Percentiles rank a stretch among this genome's conserved stretches.
phyloP scores from a whole-genome alignment of 2,888 invertebrate species.

The Cataglyphis cursor region DNA sequence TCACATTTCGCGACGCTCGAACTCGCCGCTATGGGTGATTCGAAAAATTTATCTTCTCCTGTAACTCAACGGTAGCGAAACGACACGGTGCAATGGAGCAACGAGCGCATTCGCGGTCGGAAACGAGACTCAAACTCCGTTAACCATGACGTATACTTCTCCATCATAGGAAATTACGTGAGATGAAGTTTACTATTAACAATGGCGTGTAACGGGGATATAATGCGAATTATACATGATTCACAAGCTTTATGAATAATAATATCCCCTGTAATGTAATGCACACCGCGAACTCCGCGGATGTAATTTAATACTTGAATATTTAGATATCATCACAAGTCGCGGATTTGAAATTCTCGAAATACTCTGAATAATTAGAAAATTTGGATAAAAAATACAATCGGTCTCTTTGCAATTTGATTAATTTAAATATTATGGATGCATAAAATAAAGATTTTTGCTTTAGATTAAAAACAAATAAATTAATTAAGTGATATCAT shows the following conservation, averaged over 20 bases:
- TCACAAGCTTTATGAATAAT: conserved; percentile 5
- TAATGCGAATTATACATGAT: conserved; percentile 20
- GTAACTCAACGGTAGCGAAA: conserved; percentile 39
- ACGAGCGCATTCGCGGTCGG: conserved; percentile 28
- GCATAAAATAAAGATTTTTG: background rate
- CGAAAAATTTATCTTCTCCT: conserved; percentile 48
- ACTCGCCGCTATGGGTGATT: conserved; percentile 36
- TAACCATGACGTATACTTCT: conserved; percentile 20
- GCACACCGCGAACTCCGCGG: background rate
- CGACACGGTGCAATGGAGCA: conserved; percentile 12
- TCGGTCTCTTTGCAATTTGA: background rate
- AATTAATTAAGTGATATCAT: background rate
- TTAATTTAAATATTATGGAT: background rate
- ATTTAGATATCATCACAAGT: background rate
- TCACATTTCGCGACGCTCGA: conserved; percentile 31
- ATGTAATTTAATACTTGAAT: background rate
- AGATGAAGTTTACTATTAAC: conserved; percentile 19
- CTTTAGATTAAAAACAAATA: background rate
- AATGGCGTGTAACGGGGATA: conserved; percentile 23
- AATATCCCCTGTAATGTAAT: background rate
- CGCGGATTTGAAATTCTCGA: background rate
- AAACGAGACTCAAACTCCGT: conserved; percentile 26
- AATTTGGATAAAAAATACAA: background rate
- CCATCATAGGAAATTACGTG: conserved; percentile 7
- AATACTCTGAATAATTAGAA: background rate